Base-by-base conservation (phyloP, 1,140 invertebrate species). In the Polypedilum pembai region DNA sequence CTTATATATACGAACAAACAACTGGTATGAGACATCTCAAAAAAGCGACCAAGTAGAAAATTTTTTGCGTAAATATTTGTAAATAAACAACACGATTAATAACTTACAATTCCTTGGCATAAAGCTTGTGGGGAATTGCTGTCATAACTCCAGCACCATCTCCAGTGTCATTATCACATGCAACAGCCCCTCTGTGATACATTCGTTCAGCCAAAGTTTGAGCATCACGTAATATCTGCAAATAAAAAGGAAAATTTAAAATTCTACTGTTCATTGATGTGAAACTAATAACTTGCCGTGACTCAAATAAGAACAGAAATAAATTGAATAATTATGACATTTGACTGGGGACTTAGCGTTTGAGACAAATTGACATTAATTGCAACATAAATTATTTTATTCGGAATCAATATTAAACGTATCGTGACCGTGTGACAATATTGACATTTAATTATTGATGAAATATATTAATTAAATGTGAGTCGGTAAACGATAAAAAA, bases 141-240 rank as follows among this genome's bases (percentile, higher is more conserved):
- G 93, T 93, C 76, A 99, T 86, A 24, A 99, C 92, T 75, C 98
- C 98, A 77, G 98, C 97, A 73, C 98, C 98, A 83, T 99, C 98
- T 72, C 98, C 98, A 17, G 96, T 98, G 82, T 98, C 95, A 84
- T 99, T 98, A 85, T 99, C 98, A 85, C 96, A 98, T 21, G 95
- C 94, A 84, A 95, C 98, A 21, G 96, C 98, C 77, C 98, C 98
- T 76, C 98, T 91, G 85, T 99, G 98, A 85, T 97, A 94, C 97
- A 99, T 99, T 78, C 97, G 91, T 80, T 91, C 90, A 20, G 97
- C 91, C 83, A 99, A 89, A 75, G 86, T 93, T 83, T 96, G 90
- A 15, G 96, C 95, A 91, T 99, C 96, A 78, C 90, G 88, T 77
- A 99, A 85, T 79, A 99, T 96, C 93, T 96, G 81, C 24, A 85